Conservation (phyloP, 2,797 vertebrate genomes). For the Oreortyx pictus region DNA sequence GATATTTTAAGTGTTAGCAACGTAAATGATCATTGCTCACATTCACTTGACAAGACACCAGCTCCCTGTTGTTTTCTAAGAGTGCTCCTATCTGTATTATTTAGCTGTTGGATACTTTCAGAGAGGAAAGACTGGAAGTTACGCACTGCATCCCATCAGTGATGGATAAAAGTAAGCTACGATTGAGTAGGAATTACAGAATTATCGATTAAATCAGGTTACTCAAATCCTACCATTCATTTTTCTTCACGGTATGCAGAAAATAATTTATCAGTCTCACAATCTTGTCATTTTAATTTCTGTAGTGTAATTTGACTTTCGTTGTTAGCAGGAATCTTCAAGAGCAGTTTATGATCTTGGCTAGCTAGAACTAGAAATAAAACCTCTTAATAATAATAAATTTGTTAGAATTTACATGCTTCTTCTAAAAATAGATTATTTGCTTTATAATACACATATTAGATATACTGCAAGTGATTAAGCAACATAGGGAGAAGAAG, state of each 20-base stretch:
- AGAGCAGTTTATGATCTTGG: conserved; percentile 44
- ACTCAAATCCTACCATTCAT: not conserved
- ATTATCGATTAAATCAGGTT: conserved; percentile 42
- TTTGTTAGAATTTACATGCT: not conserved
- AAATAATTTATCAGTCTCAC: conserved; percentile 28
- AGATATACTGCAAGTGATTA: not conserved
- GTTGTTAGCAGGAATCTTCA: conserved; percentile 31
- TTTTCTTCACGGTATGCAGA: conserved; percentile 46
- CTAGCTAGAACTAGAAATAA: conserved; percentile 4
- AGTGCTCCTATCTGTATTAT: not conserved
- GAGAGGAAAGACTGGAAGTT: conserved; percentile 3
- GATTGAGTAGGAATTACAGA: conserved; percentile 28
- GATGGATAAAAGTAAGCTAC: conserved; percentile 5
- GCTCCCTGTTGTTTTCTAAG: not conserved
- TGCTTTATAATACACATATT: not conserved
- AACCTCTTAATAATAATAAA: not conserved
- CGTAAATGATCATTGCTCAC: not conserved
- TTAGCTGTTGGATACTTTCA: not conserved
- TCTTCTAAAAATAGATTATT: conserved; percentile 6
- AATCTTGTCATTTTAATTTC: conserved; percentile 33
- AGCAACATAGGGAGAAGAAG: not conserved
- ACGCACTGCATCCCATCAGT: not conserved
- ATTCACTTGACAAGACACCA: not conserved
- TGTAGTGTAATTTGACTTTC: conserved; percentile 28
- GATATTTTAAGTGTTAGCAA: not conserved